Conservation (phyloP, 2,888 invertebrate genomes). For the Autographa pulchrina region DNA sequence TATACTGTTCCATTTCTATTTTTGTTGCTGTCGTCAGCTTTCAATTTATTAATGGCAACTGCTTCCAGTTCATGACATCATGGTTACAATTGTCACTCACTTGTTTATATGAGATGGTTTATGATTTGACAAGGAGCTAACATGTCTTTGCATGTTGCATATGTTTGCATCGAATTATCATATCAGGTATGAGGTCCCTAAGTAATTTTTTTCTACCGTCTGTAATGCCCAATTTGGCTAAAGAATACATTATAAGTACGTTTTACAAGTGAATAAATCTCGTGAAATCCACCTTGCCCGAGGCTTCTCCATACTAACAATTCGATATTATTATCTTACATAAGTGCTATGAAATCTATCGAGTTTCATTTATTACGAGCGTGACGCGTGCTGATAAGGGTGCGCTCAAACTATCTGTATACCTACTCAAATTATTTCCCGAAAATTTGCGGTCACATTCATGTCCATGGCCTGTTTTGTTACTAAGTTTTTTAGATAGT, state of each 20-base stretch:
- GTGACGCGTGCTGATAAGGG: slow-evolving; percentile 64
- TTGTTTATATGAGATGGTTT: slow-evolving; percentile 2
- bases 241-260: not conserved
- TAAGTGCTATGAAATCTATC: slow-evolving; percentile 56
- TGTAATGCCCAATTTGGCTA: too few relatives aligned
- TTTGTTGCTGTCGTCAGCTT: not conserved
- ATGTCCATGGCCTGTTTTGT: slow-evolving; percentile 26
- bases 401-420: slow-evolving; percentile 54
- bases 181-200: too few relatives aligned
- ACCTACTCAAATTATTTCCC: slow-evolving; percentile 14
- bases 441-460: slow-evolving; percentile 4
- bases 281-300: not conserved
- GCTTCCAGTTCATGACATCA: not conserved
- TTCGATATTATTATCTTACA: slow-evolving; percentile 31
- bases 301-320: not conserved
- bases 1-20: not conserved
- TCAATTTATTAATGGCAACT: not conserved
- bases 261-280: not conserved
- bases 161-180: too few relatives aligned
- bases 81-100: not conserved
- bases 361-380: slow-evolving; percentile 57
- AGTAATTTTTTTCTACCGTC: too few relatives aligned
- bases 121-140: not conserved
- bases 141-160: too few relatives aligned
- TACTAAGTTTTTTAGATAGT: not conserved